Percentiles rank a stretch among this genome's conserved stretches.
Evolutionary conservation across 2,888 invertebrate species (phyloP).

Genomic region (Diaperis boleti): DNA sequence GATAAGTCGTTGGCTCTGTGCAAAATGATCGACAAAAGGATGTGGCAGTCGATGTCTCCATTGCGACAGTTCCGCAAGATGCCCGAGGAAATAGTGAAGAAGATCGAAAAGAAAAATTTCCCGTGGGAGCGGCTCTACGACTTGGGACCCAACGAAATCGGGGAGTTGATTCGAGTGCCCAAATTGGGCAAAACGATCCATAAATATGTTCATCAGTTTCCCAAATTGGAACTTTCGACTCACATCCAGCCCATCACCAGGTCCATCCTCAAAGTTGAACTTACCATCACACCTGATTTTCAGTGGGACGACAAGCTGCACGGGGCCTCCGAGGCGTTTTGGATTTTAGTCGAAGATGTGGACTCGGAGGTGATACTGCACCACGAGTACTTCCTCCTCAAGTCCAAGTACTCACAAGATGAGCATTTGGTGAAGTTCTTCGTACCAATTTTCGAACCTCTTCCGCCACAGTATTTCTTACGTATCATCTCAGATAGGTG

Average conservation of each 20-base stretch:
- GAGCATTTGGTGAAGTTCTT: slow-evolving; percentile 98
- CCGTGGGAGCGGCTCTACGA: slow-evolving; percentile 96
- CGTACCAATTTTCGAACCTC: slow-evolving; percentile 97
- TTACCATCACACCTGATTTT: slow-evolving; percentile 98
- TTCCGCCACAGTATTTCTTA: slow-evolving; percentile 98
- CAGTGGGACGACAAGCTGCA: slow-evolving; percentile 98
- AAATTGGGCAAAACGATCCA: slow-evolving; percentile 96
- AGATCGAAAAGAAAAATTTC: slow-evolving; percentile 97
- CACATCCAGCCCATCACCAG: slow-evolving; percentile 98
- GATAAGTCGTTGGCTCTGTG: slow-evolving; percentile 96
- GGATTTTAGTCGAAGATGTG: slow-evolving; percentile 90
- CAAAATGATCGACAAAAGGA: slow-evolving; percentile 98
- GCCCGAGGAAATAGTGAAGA: slow-evolving; percentile 96
- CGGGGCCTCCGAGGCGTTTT: slow-evolving; percentile 86
- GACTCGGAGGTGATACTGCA: slow-evolving; percentile 93
- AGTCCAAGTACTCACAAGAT: slow-evolving; percentile 93
- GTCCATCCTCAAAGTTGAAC: slow-evolving; percentile 92
- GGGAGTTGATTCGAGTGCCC: slow-evolving; percentile 91
- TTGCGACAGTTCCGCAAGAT: slow-evolving; percentile 96
- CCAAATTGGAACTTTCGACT: slow-evolving; percentile 94
- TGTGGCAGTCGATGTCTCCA: slow-evolving; percentile 99
- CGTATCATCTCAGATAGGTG: slow-evolving; percentile 90
- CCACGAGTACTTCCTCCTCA: slow-evolving; percentile 92
- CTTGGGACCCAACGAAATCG: slow-evolving; percentile 96
- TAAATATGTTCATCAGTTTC: slow-evolving; percentile 96